Evolutionary conservation across 2,888 invertebrate genomes (phyloP).

Genomic region (Dryomyza anilis): DNA sequence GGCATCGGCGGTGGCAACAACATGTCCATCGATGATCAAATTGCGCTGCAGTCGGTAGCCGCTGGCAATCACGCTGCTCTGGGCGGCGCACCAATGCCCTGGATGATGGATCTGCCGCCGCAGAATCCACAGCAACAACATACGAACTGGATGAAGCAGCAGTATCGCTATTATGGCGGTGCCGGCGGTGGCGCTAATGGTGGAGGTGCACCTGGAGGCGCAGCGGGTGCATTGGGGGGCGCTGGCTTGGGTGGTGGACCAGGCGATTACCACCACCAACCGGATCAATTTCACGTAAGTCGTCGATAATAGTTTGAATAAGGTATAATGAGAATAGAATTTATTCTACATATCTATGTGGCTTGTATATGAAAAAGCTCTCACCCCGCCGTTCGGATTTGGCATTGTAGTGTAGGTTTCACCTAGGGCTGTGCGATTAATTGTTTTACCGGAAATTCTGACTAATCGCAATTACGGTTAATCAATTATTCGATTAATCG

Average conservation of each 20-base stretch:
- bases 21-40: conserved; percentile 47
- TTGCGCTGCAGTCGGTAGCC: conserved; percentile 34
- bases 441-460: too few species aligned
- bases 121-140: conserved; percentile 44
- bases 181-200: conserved; percentile 29
- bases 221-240: too few species aligned
- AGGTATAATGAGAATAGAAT: not conserved
- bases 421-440: too few species aligned
- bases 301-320: not conserved
- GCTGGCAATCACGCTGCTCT: conserved; percentile 19
- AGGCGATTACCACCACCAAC: conserved; percentile 49
- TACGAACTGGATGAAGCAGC: conserved; percentile 52
- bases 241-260: conserved; percentile 41
- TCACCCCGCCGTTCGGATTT: too few species aligned
- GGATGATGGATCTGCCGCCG: conserved; percentile 47
- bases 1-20: conserved; percentile 36
- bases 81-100: conserved; percentile 44
- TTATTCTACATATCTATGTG: too few species aligned
- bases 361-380: too few species aligned
- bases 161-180: conserved; percentile 53
- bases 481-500: too few species aligned
- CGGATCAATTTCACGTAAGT: conserved; percentile 57
- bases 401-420: too few species aligned
- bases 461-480: too few species aligned
- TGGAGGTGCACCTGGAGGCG: conserved; percentile 33